Percentiles rank a stretch among this genome's conserved stretches.
Evolutionary conservation across 2,113 vertebrate genomes (phyloP).

Genomic region (Myanophis thanlyinensis): DNA sequence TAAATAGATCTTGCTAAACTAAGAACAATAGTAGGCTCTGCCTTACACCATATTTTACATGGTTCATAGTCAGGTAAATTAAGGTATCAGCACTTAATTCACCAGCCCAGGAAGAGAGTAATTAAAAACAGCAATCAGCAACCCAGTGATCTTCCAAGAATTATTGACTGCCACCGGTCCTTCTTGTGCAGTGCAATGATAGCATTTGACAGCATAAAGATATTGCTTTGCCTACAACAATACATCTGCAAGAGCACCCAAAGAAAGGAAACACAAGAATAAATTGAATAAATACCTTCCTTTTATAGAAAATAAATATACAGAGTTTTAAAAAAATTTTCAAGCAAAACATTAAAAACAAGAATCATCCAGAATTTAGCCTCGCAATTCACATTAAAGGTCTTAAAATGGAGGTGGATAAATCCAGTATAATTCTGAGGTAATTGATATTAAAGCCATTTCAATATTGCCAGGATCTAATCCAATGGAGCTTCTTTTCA

Average conservation of each 20-base stretch:
- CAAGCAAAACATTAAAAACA: background rate
- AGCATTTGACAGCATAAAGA: background rate
- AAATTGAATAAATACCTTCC: background rate
- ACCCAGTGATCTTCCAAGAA: background rate
- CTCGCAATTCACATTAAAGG: constrained; percentile 18
- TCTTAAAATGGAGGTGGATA: background rate
- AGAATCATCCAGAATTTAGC: background rate
- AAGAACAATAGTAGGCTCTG: constrained; percentile 14
- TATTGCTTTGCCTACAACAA: background rate
- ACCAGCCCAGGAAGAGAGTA: background rate
- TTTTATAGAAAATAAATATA: constrained; percentile 10
- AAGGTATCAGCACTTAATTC: background rate
- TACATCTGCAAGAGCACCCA: background rate
- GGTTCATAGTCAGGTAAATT: background rate
- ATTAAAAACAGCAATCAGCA: background rate
- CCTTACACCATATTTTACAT: constrained; percentile 13
- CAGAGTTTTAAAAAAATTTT: constrained; percentile 13
- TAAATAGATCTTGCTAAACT: constrained; percentile 16
- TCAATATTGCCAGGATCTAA: constrained; percentile 15
- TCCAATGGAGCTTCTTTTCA: background rate
- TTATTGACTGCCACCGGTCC: accelerated
- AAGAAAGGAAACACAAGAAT: background rate
- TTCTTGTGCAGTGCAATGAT: background rate
- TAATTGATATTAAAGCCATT: constrained; percentile 11
- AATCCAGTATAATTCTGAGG: background rate